Conservation (phyloP, 2,797 vertebrate species). For the Eleutherodactylus coqui region DNA sequence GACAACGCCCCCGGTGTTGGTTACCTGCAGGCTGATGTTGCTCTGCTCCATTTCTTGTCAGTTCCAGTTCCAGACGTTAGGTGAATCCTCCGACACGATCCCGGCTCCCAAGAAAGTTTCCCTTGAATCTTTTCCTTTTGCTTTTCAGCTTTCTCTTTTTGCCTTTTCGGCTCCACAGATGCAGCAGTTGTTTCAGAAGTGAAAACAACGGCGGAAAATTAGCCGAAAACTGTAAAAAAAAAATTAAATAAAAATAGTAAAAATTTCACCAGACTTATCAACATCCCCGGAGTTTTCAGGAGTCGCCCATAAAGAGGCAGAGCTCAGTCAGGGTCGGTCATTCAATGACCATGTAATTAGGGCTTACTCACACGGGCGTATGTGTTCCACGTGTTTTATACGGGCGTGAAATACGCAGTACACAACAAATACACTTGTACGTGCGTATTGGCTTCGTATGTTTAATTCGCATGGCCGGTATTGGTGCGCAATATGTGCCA, state of each 20-base stretch:
- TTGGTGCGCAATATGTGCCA: no score
- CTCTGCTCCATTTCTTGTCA: constrained; percentile 30
- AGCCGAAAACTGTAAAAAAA: constrained; percentile 12
- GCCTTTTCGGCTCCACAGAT: constrained; percentile 19
- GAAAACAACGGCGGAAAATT: not conserved
- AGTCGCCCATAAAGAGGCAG: no score
- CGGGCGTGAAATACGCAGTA: no score
- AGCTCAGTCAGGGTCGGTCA: no score
- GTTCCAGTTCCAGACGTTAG: not conserved
- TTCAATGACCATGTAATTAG: no score
- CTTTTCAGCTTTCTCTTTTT: constrained; percentile 12
- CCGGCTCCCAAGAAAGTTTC: not conserved
- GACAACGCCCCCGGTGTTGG: not conserved
- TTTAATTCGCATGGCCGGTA: no score
- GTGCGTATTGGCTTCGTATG: no score
- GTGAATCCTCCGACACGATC: constrained; percentile 7
- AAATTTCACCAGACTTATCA: no score
- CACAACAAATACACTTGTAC: no score
- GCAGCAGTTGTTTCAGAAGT: not conserved
- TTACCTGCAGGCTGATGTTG: constrained; percentile 28
- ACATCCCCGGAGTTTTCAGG: no score
- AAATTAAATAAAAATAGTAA: not conserved
- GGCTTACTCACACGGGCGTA: no score
- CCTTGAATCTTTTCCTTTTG: constrained; percentile 7
- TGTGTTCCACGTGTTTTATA: no score